Evolutionary conservation across 2,113 vertebrate genomes (phyloP).

Genomic region (Isurus oxyrinchus): DNA sequence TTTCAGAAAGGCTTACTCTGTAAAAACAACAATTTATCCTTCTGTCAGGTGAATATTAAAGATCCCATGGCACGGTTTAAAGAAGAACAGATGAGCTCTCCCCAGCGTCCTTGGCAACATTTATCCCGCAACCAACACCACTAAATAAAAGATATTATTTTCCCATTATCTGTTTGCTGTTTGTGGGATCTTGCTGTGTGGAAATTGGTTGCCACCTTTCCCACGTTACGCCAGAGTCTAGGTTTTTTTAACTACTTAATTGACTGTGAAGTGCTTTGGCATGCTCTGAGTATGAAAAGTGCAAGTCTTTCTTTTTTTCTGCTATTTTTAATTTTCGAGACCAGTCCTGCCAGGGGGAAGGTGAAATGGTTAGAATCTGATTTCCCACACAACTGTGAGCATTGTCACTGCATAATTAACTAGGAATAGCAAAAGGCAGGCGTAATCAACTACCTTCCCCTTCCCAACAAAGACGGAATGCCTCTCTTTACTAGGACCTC

Average conservation of each 20-base stretch:
- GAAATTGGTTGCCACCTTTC: neutral
- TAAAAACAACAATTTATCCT: neutral
- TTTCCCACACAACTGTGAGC: neutral
- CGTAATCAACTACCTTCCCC: neutral
- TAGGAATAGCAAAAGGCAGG: neutral
- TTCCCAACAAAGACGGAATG: neutral
- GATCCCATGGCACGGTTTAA: neutral
- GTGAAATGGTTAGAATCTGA: neutral
- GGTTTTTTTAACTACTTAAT: neutral
- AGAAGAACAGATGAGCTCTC: neutral
- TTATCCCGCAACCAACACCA: neutral
- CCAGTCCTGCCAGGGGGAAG: neutral
- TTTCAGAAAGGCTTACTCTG: neutral
- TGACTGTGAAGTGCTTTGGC: neutral
- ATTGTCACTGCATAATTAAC: neutral
- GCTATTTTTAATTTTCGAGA: neutral
- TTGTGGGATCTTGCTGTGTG: neutral
- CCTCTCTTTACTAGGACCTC: neutral
- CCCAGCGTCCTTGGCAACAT: neutral
- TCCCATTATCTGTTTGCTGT: neutral
- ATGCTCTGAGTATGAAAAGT: neutral
- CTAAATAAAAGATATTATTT: neutral
- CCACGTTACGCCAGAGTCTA: neutral
- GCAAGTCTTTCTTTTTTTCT: neutral
- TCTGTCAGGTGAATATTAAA: neutral